These are phyloP conservation scores for Dryococelus australis DNA, from an alignment of 2,888 invertebrate species.

Conservation along the genomic window DNA sequence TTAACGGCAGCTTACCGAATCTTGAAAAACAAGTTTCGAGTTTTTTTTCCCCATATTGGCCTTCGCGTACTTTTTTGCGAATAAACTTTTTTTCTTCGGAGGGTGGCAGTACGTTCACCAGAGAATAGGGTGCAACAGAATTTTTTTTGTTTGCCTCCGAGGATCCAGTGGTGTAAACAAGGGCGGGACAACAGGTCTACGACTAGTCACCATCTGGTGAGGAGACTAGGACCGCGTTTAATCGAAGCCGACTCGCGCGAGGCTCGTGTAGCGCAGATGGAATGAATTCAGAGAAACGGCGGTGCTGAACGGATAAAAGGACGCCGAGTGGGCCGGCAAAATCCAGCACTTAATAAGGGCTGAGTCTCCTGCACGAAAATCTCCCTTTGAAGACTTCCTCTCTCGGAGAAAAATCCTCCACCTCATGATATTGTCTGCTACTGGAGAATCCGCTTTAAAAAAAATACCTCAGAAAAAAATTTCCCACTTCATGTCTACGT, in stretches of 20 bases:
- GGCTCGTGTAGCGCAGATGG: background rate
- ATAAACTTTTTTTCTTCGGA: too few relatives aligned
- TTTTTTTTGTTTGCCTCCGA: too few relatives aligned
- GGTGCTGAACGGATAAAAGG: background rate
- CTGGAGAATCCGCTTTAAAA: background rate
- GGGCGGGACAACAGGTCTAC: background rate
- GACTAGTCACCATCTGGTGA: background rate
- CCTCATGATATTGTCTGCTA: background rate
- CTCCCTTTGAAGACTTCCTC: background rate
- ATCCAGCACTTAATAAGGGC: background rate
- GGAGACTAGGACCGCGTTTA: background rate
- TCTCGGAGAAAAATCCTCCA: background rate
- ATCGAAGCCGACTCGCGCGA: background rate
- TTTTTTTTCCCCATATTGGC: too few relatives aligned
- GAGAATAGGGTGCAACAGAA: too few relatives aligned
- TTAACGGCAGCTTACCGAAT: too few relatives aligned
- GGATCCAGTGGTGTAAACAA: background rate
- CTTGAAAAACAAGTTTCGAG: too few relatives aligned
- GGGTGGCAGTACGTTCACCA: too few relatives aligned
- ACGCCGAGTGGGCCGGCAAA: background rate
- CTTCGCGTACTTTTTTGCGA: too few relatives aligned
- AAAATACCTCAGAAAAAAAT: background rate
- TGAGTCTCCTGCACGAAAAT: background rate
- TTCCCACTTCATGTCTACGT: background rate
- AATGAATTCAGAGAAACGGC: background rate